Percentiles rank a stretch among this genome's conserved stretches.
Evolutionary conservation across 2,797 vertebrate genomes (phyloP).

Genomic region (Catamblyrhynchus diadema): DNA sequence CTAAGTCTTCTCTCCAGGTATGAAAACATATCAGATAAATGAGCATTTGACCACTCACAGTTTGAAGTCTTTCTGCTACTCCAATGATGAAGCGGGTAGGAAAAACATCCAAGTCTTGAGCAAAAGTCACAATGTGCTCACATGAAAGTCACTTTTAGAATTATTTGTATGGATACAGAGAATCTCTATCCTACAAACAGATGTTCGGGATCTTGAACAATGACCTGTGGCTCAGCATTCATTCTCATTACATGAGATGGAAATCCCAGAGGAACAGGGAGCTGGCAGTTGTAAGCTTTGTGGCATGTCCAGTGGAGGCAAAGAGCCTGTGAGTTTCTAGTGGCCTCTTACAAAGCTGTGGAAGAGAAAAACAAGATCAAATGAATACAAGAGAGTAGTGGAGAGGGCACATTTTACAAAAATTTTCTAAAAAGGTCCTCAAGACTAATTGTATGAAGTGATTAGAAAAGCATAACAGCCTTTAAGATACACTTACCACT

Average conservation of each 20-base stretch:
- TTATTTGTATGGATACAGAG: not conserved
- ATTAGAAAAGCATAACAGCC: not conserved
- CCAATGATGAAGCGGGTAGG: not conserved
- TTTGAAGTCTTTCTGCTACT: not conserved
- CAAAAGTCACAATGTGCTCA: not conserved
- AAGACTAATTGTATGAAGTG: not conserved
- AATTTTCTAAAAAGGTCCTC: not conserved
- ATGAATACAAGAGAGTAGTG: not conserved
- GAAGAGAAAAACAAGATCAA: not conserved
- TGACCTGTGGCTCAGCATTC: constrained; percentile 1
- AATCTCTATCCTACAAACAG: constrained; percentile 11
- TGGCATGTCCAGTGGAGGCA: not conserved
- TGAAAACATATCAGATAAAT: not conserved
- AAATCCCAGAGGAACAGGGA: not conserved
- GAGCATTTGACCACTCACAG: not conserved
- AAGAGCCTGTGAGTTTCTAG: not conserved
- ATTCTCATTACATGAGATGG: not conserved
- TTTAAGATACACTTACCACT: fast-evolving
- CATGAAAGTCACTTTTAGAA: not conserved
- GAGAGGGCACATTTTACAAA: not conserved
- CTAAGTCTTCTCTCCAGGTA: not conserved
- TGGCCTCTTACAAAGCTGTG: not conserved
- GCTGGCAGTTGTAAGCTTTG: not conserved
- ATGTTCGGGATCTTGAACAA: constrained; percentile 7
- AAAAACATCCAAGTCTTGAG: not conserved